Evolutionary conservation across 2,797 vertebrate species (phyloP).

Genomic region (Sebastes miniatus): DNA sequence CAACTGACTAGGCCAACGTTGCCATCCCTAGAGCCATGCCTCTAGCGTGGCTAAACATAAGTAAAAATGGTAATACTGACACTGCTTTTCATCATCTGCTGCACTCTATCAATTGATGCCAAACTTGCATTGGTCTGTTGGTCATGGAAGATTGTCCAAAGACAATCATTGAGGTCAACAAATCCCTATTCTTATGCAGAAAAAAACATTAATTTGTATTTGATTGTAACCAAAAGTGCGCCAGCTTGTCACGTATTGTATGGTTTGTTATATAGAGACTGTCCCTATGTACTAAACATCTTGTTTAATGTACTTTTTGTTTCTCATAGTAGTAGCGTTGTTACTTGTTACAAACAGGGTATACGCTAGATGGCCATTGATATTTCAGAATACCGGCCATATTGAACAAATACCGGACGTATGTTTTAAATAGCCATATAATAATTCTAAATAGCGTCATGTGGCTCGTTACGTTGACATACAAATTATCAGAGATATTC

Average conservation of each 20-base stretch:
- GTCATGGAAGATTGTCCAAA: not conserved
- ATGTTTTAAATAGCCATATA: no score
- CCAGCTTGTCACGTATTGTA: not conserved
- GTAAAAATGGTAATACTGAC: not conserved
- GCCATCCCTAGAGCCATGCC: no score
- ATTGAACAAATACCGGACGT: fast-evolving
- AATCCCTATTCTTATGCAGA: not conserved
- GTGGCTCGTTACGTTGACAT: no score
- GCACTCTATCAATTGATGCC: no score
- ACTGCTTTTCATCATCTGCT: not conserved
- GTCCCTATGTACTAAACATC: not conserved
- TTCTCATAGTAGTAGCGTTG: no score
- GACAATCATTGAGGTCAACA: not conserved
- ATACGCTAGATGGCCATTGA: no score
- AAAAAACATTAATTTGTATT: not conserved
- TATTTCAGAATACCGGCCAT: no score
- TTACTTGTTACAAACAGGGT: no score
- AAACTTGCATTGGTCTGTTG: not conserved
- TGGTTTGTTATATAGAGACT: not conserved
- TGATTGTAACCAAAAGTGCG: not conserved
- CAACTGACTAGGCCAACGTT: no score
- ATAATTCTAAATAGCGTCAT: no score
- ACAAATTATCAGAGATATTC: no score
- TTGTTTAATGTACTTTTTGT: not conserved
- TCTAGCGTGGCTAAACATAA: no score